A percentile compares a stretch with the other conserved stretches of the same genome.
Evolutionary conservation across 2,113 vertebrate genomes (phyloP).

Genomic region (Strigops habroptila): DNA sequence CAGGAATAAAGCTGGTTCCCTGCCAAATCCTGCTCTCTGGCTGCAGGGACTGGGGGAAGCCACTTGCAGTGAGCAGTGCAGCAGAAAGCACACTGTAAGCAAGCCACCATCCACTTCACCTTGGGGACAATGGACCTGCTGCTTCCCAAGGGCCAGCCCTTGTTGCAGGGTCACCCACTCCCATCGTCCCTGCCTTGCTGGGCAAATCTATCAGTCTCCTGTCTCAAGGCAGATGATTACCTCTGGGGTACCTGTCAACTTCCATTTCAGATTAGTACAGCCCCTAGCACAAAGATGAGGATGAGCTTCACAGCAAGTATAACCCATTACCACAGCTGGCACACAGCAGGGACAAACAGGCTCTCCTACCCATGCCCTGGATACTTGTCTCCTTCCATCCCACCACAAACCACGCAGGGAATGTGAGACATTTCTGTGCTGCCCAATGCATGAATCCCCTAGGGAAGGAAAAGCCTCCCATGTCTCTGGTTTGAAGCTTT

Average conservation of each 20-base stretch:
- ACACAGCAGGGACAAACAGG: neutral
- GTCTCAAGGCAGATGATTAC: neutral
- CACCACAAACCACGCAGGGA: neutral
- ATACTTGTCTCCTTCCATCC: neutral
- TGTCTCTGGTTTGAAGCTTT: neutral
- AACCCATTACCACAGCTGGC: no score
- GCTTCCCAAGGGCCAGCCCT: neutral
- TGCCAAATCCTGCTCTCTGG: neutral
- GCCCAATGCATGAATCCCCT: neutral
- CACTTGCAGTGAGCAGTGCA: accelerated
- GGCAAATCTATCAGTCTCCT: neutral
- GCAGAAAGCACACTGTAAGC: accelerated
- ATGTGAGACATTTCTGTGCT: neutral
- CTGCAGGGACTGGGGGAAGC: neutral
- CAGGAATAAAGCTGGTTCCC: neutral
- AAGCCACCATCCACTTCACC: neutral
- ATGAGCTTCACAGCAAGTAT: neutral
- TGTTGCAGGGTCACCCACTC: neutral
- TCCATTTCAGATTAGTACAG: neutral
- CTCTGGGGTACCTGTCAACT: neutral
- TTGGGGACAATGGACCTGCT: neutral
- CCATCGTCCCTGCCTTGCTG: neutral
- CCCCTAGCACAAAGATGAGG: neutral
- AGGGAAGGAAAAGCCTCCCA: neutral
- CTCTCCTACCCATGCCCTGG: neutral